phyloP scores from a whole-genome alignment of 2,888 invertebrate species.

The Eristalis arbustorum region DNA sequence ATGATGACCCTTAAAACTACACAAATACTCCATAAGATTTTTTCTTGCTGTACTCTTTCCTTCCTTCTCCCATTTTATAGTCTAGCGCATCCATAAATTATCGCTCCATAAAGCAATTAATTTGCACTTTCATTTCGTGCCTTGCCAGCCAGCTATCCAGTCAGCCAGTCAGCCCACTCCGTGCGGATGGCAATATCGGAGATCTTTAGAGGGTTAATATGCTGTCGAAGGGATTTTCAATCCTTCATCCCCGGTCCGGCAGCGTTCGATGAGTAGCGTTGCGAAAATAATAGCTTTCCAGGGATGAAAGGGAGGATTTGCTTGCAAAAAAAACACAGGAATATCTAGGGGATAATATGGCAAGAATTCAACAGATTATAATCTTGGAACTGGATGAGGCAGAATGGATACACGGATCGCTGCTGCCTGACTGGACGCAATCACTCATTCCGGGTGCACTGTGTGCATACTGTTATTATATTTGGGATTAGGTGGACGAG shows the following conservation, averaged over 20 bases:
- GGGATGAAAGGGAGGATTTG: constrained; percentile 33
- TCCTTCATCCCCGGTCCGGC: constrained; percentile 36
- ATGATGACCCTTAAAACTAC: constrained; percentile 67
- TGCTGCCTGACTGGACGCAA: constrained; percentile 66
- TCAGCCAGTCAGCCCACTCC: too few relatives aligned
- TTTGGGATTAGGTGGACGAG: constrained; percentile 54
- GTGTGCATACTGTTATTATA: constrained; percentile 37
- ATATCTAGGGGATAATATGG: constrained; percentile 56
- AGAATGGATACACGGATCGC: constrained; percentile 52
- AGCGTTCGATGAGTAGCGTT: constrained; percentile 54
- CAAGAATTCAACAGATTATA: constrained; percentile 70
- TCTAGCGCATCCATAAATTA: constrained; percentile 77
- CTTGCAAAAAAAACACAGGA: background rate
- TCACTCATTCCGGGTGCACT: constrained; percentile 50
- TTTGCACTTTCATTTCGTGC: constrained; percentile 72
- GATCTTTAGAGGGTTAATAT: constrained; percentile 67
- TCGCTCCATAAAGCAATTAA: constrained; percentile 79
- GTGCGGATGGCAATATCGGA: constrained; percentile 52
- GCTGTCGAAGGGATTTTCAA: constrained; percentile 63
- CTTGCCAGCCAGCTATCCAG: too few relatives aligned
- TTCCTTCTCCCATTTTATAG: constrained; percentile 72
- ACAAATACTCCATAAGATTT: constrained; percentile 33
- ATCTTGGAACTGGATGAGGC: constrained; percentile 63
- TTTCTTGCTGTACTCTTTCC: background rate
- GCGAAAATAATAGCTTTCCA: constrained; percentile 62